Evolutionary conservation across 2,797 vertebrate genomes (phyloP).

Genomic region (Dendrocincla fuliginosa): DNA sequence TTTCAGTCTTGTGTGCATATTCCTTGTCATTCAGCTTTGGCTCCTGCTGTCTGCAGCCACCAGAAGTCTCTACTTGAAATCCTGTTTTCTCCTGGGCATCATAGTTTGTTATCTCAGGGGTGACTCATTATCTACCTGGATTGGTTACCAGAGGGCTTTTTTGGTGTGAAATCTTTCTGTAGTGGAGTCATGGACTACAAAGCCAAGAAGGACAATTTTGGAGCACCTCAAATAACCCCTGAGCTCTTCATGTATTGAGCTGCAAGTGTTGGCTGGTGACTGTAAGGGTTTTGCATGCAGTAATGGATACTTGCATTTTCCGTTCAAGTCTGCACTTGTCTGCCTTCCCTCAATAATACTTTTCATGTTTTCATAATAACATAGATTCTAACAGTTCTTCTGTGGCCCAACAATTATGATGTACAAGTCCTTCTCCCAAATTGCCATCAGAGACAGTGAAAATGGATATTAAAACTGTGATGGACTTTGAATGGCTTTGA

Average conservation of each 20-base stretch:
- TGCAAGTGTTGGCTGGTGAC: neutral
- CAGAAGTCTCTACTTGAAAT: slow-evolving; percentile 5
- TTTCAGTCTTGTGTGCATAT: neutral
- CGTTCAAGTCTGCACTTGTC: slow-evolving; percentile 7
- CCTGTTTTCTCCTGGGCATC: neutral
- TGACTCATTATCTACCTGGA: slow-evolving; percentile 17
- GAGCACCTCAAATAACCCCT: slow-evolving; percentile 54
- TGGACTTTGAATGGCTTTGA: neutral
- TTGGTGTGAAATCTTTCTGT: slow-evolving; percentile 21
- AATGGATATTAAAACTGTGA: neutral
- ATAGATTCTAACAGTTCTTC: neutral
- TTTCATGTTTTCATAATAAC: neutral
- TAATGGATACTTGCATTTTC: neutral
- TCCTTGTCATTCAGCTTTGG: neutral
- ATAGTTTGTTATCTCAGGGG: neutral
- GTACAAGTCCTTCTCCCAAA: neutral
- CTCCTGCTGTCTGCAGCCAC: neutral
- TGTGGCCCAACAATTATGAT: neutral
- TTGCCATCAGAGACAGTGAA: neutral
- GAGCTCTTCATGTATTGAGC: slow-evolving; percentile 16
- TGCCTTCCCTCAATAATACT: neutral
- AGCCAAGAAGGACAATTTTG: slow-evolving; percentile 33
- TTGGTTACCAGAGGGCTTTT: slow-evolving; percentile 33
- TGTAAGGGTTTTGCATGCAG: slow-evolving; percentile 4
- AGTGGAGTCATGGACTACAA: neutral